These are phyloP conservation scores for Schrankia costaestrigalis DNA, from an alignment of 2,888 invertebrate species.

Conservation along the genomic window DNA sequence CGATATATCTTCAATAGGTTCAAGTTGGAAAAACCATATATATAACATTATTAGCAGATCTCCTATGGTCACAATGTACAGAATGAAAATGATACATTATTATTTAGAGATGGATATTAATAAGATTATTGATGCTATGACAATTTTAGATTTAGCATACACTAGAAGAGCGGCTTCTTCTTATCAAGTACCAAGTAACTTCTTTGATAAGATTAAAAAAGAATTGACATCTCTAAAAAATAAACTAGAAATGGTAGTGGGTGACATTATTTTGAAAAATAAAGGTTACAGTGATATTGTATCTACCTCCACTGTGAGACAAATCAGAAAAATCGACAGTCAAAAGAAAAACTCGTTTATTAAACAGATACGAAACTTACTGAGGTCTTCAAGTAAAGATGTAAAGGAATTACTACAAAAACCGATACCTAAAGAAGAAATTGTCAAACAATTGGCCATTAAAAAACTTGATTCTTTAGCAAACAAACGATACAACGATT, in stretches of 20 bases:
- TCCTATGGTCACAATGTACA: conserved; percentile 38
- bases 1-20: conserved; percentile 44
- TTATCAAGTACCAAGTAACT: conserved; percentile 24
- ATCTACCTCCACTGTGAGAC: conserved; percentile 1
- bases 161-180: conserved; percentile 45
- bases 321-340: conserved; percentile 4
- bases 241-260: conserved; percentile 33
- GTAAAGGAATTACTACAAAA: conserved; percentile 39
- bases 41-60: conserved; percentile 27
- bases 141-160: conserved; percentile 40
- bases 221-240: conserved; percentile 35
- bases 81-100: conserved; percentile 52
- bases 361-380: conserved; percentile 45
- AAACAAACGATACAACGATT: conserved; percentile 38
- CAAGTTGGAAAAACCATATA: conserved; percentile 41
- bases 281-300: neutral
- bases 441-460: conserved; percentile 43
- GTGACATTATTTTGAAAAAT: neutral
- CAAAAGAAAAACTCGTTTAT: conserved; percentile 47
- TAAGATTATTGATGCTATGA: conserved; percentile 46
- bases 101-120: conserved; percentile 42
- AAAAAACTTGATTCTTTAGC: conserved; percentile 41
- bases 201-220: conserved; percentile 37
- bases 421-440: conserved; percentile 43
- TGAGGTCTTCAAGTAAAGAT: conserved; percentile 48